phyloP scores from a whole-genome alignment of 2,113 vertebrate species.

The Anoplopoma fimbria region DNA sequence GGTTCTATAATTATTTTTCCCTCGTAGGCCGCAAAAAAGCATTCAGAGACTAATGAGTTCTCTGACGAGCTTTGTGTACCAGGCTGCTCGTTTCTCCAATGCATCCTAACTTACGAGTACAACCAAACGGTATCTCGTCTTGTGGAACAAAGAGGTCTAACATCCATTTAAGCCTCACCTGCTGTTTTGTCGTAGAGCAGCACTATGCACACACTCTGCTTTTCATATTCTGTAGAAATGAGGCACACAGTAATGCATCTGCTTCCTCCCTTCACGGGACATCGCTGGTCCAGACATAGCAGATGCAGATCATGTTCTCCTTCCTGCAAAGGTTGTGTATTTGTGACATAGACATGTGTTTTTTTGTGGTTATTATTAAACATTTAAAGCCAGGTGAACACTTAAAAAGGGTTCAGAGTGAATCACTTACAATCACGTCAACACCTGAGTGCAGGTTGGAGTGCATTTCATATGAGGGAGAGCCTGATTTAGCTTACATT shows the following conservation, averaged over 20 bases:
- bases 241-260: constrained; percentile 45
- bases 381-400: constrained; percentile 54
- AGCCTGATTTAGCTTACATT: constrained; percentile 29
- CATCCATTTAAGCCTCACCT: constrained; percentile 44
- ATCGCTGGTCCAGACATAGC: constrained; percentile 54
- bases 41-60: not conserved
- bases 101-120: too few species aligned
- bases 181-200: constrained; percentile 59
- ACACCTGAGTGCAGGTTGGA: constrained; percentile 22
- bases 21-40: too few species aligned
- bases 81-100: not conserved
- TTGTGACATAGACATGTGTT: constrained; percentile 34
- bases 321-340: constrained; percentile 45
- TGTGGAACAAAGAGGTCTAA: constrained; percentile 24
- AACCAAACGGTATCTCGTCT: not conserved
- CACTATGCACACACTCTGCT: constrained; percentile 10
- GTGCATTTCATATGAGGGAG: constrained; percentile 15
- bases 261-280: constrained; percentile 49
- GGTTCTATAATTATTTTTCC: not conserved
- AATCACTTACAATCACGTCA: constrained; percentile 30
- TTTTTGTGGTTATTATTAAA: constrained; percentile 61
- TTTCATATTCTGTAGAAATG: constrained; percentile 56
- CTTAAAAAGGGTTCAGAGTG: constrained; percentile 31
- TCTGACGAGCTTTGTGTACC: not conserved
- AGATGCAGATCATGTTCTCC: constrained; percentile 53